These are phyloP conservation scores for Nephrotoma guestfalica DNA, from an alignment of 2,888 invertebrate species.

Conservation along the genomic window DNA sequence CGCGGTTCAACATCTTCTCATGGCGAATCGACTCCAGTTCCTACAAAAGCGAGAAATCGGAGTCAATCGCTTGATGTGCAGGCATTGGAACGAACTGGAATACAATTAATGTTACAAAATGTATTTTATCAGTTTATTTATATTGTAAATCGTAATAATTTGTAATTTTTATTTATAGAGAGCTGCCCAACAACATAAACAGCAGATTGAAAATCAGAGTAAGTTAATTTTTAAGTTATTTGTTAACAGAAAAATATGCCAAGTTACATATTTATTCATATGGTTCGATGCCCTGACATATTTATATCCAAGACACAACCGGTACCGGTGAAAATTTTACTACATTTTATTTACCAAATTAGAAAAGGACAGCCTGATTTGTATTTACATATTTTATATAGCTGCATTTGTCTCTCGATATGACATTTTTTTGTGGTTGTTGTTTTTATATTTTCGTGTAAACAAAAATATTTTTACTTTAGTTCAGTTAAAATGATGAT, in stretches of 20 bases:
- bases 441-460: not conserved
- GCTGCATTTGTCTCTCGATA: not conserved
- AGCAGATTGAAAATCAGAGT: not conserved
- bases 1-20: slow-evolving; percentile 9
- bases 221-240: not conserved
- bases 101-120: slow-evolving; percentile 25
- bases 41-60: slow-evolving; percentile 20
- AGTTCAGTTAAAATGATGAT: not conserved
- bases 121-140: slow-evolving; percentile 16
- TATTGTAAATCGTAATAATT: not conserved
- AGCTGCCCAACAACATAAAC: not conserved
- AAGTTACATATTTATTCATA: not conserved
- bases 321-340: not conserved
- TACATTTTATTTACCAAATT: not conserved
- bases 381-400: not conserved
- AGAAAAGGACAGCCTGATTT: not conserved
- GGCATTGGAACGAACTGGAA: slow-evolving; percentile 26
- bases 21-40: not conserved
- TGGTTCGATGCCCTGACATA: not conserved
- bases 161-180: not conserved
- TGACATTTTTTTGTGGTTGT: not conserved
- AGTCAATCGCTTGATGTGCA: slow-evolving; percentile 32
- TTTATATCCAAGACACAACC: not conserved
- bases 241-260: not conserved
- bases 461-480: not conserved